phyloP scores from a whole-genome alignment of 2,797 vertebrate species.

The Neoniphon sammara region DNA sequence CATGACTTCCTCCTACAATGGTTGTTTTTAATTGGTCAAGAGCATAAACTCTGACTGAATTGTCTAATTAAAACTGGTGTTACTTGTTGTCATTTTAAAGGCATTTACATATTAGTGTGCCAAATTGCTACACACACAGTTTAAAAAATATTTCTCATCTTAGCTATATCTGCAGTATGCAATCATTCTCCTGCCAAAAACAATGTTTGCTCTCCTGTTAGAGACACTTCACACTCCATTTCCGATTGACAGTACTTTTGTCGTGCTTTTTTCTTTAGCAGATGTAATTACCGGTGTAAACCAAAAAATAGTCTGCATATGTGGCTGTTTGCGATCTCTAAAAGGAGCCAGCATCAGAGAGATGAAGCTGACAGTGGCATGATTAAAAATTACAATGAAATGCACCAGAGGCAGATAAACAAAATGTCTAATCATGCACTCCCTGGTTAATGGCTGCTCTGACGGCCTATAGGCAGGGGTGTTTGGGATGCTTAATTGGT shows the following conservation, averaged over 20 bases:
- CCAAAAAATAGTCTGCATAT: not conserved
- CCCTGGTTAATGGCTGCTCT: conserved; percentile 61
- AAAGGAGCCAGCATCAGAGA: conserved; percentile 30
- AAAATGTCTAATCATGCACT: conserved; percentile 73
- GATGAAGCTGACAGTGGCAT: conserved; percentile 39
- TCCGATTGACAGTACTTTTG: conserved; percentile 38
- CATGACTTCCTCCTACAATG: not conserved
- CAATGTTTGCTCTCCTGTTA: conserved; percentile 34
- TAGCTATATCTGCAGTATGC: not conserved
- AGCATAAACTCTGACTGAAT: conserved; percentile 13
- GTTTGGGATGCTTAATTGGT: conserved; percentile 71
- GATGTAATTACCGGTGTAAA: conserved; percentile 1
- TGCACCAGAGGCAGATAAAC: conserved; percentile 70
- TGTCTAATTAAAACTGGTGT: not conserved
- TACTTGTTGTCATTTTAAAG: not conserved
- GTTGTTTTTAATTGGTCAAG: not conserved
- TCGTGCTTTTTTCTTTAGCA: conserved; percentile 24
- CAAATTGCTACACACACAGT: conserved; percentile 4
- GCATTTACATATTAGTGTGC: not conserved
- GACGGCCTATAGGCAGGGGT: conserved; percentile 47
- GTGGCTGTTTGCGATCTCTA: conserved; percentile 20
- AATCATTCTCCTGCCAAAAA: conserved; percentile 27
- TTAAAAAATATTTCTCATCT: not conserved
- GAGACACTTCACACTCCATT: conserved; percentile 58
- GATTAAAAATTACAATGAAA: conserved; percentile 72